Conservation (phyloP, 2,888 invertebrate species). For the Branchipolynoe longqiensis region DNA sequence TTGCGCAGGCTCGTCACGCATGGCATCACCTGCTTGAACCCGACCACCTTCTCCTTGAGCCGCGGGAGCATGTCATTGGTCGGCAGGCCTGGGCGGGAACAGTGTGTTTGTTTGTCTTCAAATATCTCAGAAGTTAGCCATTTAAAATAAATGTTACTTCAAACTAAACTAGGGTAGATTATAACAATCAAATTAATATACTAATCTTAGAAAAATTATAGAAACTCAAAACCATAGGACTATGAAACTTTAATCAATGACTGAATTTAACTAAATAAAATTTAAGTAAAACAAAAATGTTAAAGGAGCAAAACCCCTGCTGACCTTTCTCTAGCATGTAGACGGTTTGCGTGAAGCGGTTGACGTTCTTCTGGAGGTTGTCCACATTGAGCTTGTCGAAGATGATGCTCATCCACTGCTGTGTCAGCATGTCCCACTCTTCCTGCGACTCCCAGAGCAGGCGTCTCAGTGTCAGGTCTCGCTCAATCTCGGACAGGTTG, state of each 20-base stretch:
- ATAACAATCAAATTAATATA: no score
- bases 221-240: no score
- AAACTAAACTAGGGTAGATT: no score
- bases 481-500: slow-evolving; percentile 80
- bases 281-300: no score
- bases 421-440: slow-evolving; percentile 79
- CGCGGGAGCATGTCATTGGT: slow-evolving; percentile 80
- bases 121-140: no score
- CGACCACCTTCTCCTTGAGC: slow-evolving; percentile 80
- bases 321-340: slow-evolving; percentile 82
- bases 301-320: no score
- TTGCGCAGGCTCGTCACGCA: slow-evolving; percentile 81
- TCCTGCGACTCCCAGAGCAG: slow-evolving; percentile 81
- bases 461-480: slow-evolving; percentile 79
- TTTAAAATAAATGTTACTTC: no score
- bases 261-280: no score
- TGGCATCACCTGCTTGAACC: slow-evolving; percentile 81
- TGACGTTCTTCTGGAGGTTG: slow-evolving; percentile 80
- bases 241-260: no score
- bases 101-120: no score
- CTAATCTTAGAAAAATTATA: no score
- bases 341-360: slow-evolving; percentile 81
- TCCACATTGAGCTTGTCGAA: slow-evolving; percentile 81
- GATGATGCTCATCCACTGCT: slow-evolving; percentile 78
- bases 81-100: slow-evolving; percentile 76